Evolutionary conservation across 2,888 invertebrate species (phyloP), one percentile per base, ranked within the genome.

Genomic region (Tipula unca): DNA sequence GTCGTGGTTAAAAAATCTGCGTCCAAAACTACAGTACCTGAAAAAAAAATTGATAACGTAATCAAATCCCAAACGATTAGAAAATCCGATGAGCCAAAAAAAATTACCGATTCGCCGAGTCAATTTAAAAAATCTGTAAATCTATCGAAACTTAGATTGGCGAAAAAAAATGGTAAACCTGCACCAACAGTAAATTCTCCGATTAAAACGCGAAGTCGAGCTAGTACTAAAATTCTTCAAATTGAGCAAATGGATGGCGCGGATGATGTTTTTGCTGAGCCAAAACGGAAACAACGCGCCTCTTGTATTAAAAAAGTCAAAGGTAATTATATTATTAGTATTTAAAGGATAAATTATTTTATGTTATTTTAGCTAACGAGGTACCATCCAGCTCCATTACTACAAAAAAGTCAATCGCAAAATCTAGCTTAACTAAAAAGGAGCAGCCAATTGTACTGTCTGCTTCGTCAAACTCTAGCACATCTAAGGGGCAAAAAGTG

Each of bases 301-400:
- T n/a, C n/a, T n/a, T n/a, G n/a, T n/a, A n/a, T n/a, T n/a, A 69
- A 85, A 42, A 86, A 84, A 86, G 36, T 84, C 54, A 29, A 36
- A 82, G 35, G 29, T 84, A 36, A 54, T 54, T 17, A 1, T n/a
- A n/a, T n/a, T n/a, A n/a, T n/a, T n/a, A n/a, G n/a, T n/a, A n/a
- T n/a, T n/a, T n/a, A n/a, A n/a, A n/a, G n/a, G n/a, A n/a, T 54
- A 13, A 1, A 0, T 54, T 17, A 17, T n/a, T 32, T 32, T 32
- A 54, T 20, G 17, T 54, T 54, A 6, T 54, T 54, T 4, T 54
- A 54, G 48, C 1, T 17, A 17, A 20, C 17, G 48, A n/a, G 17
- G 0, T 39, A n/a, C 48, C 20, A 69, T 8, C 69, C 2, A 13
- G 25, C 20, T n/a, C 4, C 48, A 48, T n/a, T n/a, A n/a, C 10